Evolutionary conservation across 2,888 invertebrate species (phyloP).

Genomic region (Zootermopsis nevadensis): DNA sequence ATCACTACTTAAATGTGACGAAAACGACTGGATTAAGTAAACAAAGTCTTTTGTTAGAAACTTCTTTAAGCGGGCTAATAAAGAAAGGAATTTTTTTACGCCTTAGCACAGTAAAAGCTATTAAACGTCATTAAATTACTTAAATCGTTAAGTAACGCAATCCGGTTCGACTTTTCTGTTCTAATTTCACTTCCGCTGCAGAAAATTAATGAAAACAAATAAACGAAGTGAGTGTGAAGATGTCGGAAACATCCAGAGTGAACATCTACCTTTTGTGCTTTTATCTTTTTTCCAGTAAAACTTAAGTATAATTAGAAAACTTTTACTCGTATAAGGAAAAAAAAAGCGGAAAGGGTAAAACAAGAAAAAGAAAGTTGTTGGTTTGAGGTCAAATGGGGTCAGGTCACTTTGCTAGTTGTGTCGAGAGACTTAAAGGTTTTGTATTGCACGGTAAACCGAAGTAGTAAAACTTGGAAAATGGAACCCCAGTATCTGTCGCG

Average conservation of each 20-base stretch:
- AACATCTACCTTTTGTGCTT: neutral
- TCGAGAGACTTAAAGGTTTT: neutral
- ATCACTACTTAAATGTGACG: too few relatives aligned
- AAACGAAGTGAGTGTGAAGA: neutral
- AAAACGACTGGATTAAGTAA: too few relatives aligned
- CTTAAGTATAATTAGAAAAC: conserved; percentile 43
- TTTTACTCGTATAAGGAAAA: conserved; percentile 29
- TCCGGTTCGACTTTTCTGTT: neutral
- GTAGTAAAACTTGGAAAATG: neutral
- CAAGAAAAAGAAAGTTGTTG: neutral
- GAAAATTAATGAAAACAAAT: neutral
- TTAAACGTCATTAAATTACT: neutral
- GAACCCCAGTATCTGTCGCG: too few relatives aligned
- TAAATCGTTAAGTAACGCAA: neutral
- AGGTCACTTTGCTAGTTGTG: neutral
- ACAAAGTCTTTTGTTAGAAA: too few relatives aligned
- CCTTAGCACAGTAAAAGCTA: too few relatives aligned
- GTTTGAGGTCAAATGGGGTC: conserved; percentile 23
- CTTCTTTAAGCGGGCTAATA: too few relatives aligned
- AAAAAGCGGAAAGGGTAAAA: neutral
- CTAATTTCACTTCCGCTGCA: neutral
- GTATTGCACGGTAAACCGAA: neutral
- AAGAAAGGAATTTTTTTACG: too few relatives aligned
- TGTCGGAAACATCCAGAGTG: conserved; percentile 23
- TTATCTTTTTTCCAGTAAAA: conserved; percentile 23